Percentiles rank a stretch among this genome's conserved stretches.
These are phyloP conservation scores for Pedionomus torquatus DNA, from an alignment of 2,113 vertebrate genomes.

Conservation along the genomic window DNA sequence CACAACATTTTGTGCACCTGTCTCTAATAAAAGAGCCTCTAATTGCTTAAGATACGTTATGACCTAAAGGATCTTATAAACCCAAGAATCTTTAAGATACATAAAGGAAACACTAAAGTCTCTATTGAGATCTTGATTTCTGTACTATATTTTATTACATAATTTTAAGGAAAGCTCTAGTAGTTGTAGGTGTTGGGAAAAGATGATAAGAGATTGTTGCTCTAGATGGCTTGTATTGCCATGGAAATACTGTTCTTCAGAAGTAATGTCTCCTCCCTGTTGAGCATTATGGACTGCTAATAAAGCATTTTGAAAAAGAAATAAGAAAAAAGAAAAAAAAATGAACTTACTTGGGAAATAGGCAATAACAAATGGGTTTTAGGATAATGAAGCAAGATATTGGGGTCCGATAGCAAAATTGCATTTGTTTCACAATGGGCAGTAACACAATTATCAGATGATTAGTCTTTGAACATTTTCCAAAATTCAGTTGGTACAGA, in stretches of 20 bases:
- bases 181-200: background rate
- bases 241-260: slow-evolving; percentile 25
- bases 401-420: background rate
- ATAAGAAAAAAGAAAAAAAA: background rate
- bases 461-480: background rate
- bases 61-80: background rate
- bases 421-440: background rate
- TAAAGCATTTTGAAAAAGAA: background rate
- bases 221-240: background rate
- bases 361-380: background rate
- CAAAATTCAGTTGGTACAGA: background rate
- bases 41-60: background rate
- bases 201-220: background rate
- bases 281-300: background rate
- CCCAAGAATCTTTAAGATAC: background rate
- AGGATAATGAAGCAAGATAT: background rate
- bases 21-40: background rate
- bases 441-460: background rate
- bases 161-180: background rate
- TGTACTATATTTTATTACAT: background rate
- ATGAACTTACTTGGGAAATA: background rate
- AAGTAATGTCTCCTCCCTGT: background rate
- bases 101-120: background rate
- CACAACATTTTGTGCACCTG: background rate
- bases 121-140: background rate